Evolutionary conservation across 1,140 invertebrate species (phyloP).

Genomic region (Zaprionus vittiger): DNA sequence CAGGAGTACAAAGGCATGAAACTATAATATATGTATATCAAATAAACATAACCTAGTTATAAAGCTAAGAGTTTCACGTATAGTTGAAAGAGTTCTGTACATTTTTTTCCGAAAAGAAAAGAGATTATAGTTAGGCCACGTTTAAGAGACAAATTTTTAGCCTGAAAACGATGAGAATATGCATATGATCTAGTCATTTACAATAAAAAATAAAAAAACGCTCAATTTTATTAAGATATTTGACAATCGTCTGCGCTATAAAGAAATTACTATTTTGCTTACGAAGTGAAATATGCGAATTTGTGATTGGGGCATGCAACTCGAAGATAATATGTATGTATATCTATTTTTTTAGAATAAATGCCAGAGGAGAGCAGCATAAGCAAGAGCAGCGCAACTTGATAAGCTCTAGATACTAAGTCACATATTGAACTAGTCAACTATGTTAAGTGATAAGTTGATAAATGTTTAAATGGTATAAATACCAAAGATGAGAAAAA

Average conservation of each 20-base stretch:
- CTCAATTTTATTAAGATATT: conserved; percentile 38
- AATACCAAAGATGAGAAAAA: conserved; percentile 3
- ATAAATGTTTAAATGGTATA: conserved; percentile 30
- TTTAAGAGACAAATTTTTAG: conserved; percentile 36
- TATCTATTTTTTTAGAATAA: conserved; percentile 35
- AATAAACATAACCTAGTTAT: background rate
- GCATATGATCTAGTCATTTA: conserved; percentile 7
- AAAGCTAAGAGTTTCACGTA: background rate
- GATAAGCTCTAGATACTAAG: background rate
- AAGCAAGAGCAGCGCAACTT: conserved; percentile 11
- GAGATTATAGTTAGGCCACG: conserved; percentile 23
- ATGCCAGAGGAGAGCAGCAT: background rate
- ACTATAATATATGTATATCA: conserved; percentile 4
- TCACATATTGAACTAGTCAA: conserved; percentile 4
- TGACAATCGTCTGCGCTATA: conserved; percentile 54
- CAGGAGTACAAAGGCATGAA: background rate
- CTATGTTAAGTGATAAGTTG: conserved; percentile 30
- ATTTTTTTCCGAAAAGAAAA: background rate
- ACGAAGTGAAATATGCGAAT: conserved; percentile 43
- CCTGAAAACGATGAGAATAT: background rate
- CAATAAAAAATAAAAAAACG: conserved; percentile 20
- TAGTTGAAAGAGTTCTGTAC: background rate
- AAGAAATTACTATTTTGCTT: conserved; percentile 42
- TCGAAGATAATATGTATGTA: background rate
- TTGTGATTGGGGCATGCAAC: conserved; percentile 38